These are phyloP conservation scores for Typhlichthys eigenmanni DNA, from an alignment of 2,797 vertebrate species.

Conservation along the genomic window DNA sequence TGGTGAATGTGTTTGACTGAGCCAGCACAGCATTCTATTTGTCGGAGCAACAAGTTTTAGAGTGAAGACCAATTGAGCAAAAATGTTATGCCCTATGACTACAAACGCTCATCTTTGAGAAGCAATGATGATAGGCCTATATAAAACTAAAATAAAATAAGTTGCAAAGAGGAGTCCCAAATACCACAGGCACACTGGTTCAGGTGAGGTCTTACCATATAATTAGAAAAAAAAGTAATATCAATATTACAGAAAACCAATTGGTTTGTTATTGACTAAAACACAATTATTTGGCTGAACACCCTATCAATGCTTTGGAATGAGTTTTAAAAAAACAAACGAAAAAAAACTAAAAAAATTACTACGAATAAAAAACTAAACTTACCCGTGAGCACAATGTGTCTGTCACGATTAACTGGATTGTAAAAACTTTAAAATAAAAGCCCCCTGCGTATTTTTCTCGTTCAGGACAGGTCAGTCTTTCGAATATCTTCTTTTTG, in stretches of 20 bases:
- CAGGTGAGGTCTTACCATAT: background rate
- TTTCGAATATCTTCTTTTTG: too few species aligned
- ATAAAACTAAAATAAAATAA: background rate
- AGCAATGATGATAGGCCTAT: background rate
- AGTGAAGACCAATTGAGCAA: conserved; percentile 13
- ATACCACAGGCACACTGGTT: conserved; percentile 19
- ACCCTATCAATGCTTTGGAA: too few species aligned
- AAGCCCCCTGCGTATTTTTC: conserved; percentile 49
- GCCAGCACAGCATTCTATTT: conserved; percentile 6
- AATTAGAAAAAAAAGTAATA: background rate
- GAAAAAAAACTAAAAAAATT: background rate
- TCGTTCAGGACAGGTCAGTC: conserved; percentile 31
- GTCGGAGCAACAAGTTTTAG: conserved; percentile 61
- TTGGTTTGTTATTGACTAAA: background rate
- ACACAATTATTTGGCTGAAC: conserved; percentile 39
- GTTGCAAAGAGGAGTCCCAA: background rate
- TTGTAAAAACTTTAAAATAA: conserved; percentile 52
- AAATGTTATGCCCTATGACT: background rate
- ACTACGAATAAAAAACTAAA: conserved; percentile 11
- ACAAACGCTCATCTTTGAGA: conserved; percentile 5
- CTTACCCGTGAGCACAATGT: conserved; percentile 66
- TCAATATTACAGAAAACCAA: background rate
- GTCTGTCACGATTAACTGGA: conserved; percentile 47
- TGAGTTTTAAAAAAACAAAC: background rate
- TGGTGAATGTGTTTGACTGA: conserved; percentile 3